A percentile compares a stretch with the other conserved stretches of the same genome.
phyloP scores from a whole-genome alignment of 2,888 invertebrate genomes.

The Ectemnius continuus region DNA sequence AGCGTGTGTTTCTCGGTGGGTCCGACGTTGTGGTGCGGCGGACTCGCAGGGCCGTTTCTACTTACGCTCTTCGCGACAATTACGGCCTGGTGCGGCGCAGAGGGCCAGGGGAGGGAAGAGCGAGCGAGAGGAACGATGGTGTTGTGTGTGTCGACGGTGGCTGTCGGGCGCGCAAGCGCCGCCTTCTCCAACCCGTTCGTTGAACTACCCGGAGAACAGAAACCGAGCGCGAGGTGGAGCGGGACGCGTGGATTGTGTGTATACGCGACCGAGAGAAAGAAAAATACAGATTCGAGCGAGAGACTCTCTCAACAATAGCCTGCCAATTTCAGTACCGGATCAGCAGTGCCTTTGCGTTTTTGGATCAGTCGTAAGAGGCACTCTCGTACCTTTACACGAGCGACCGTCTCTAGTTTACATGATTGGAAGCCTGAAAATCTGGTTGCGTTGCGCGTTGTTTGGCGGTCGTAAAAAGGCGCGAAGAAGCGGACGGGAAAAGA shows the following conservation, averaged over 20 bases:
- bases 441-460: too few relatives aligned
- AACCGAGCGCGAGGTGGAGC: constrained; percentile 9
- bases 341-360: too few relatives aligned
- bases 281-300: constrained; percentile 33
- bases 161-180: constrained; percentile 68
- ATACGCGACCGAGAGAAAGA: constrained; percentile 36
- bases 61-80: constrained; percentile 56
- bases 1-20: constrained; percentile 40
- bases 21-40: too few relatives aligned
- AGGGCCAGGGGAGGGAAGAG: background rate
- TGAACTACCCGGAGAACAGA: constrained; percentile 68
- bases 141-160: background rate
- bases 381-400: background rate
- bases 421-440: too few relatives aligned
- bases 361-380: background rate
- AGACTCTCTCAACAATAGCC: background rate
- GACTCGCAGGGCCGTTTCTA: constrained; percentile 20
- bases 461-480: background rate
- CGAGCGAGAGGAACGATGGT: background rate
- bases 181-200: constrained; percentile 71
- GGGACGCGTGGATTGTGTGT: constrained; percentile 21
- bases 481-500: constrained; percentile 9
- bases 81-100: constrained; percentile 33
- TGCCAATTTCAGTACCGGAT: background rate
- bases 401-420: background rate